Base-by-base conservation (phyloP, 2,888 invertebrate genomes). In the Ophraella communa region DNA sequence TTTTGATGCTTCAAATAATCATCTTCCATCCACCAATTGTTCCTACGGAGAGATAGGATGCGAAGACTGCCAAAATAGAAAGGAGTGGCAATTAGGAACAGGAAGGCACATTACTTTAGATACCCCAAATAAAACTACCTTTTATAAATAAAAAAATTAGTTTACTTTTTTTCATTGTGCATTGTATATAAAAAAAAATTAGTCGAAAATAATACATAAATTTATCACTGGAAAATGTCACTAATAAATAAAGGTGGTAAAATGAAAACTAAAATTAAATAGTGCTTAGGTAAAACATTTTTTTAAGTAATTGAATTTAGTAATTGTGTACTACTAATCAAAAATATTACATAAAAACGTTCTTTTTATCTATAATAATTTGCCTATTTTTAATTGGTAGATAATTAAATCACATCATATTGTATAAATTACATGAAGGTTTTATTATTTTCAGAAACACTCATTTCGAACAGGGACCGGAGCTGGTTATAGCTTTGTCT, bases 401-500 rank as follows among this genome's bases (percentile, higher is more conserved):
- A 57, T 30, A 17, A 47, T 33, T 24, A 18, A 51, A 51, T 59
- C 39, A 59, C 58, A 59, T 49, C 23, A 24, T 24, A 24, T 24
- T 39, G 14, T 8, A 44, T 44, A 18, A 44, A 44, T 5, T 45
- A 27, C 44, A 23, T 27, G n/a, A 56, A 45, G 47, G 33, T 57
- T 27, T 47, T 30, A 23, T 24, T 24, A 47, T 57, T 33, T 57
- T 30, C 0, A 18, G 27, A 56, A 18, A 44, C 17, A 11, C 11
- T 21, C 23, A 7, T 27, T 8, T 8, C 30, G 11, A 30, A 30
- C 11, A n/a, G n/a, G n/a, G n/a, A n/a, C n/a, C n/a, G n/a, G n/a
- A n/a, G n/a, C n/a, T n/a, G n/a, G n/a, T n/a, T n/a, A n/a, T n/a
- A n/a, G n/a, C n/a, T n/a, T n/a, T n/a, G n/a, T n/a, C n/a, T n/a